These are phyloP conservation scores for Gallinago solitaria DNA, from an alignment of 2,797 vertebrate genomes.

Conservation along the genomic window DNA sequence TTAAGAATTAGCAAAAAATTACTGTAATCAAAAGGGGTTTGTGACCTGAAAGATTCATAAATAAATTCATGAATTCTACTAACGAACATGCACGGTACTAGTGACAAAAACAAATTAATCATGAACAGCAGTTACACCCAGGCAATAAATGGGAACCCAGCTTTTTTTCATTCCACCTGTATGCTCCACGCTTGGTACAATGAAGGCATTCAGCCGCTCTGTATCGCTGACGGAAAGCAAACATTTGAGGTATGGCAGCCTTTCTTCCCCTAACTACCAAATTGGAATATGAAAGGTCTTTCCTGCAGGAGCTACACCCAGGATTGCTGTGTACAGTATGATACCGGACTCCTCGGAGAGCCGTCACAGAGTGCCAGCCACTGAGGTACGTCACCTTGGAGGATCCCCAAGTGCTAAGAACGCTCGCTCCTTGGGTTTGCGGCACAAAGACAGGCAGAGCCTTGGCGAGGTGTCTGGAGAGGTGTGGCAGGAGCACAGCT, in stretches of 20 bases:
- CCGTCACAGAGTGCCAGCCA: background rate
- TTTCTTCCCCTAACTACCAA: background rate
- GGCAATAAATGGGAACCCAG: background rate
- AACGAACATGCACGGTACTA: background rate
- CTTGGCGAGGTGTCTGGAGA: background rate
- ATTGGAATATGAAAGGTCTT: accelerated
- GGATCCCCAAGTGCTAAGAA: accelerated
- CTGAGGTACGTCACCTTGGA: accelerated
- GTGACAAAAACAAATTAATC: background rate
- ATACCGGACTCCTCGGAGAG: accelerated
- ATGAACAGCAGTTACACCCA: background rate
- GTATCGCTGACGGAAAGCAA: background rate
- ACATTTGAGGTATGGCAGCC: background rate
- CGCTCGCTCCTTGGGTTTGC: accelerated
- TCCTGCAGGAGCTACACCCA: background rate
- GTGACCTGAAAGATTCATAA: background rate
- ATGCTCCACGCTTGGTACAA: accelerated
- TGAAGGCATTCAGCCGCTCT: background rate
- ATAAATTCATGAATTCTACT: background rate
- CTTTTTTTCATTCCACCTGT: background rate
- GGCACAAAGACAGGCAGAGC: background rate
- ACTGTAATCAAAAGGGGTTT: background rate
- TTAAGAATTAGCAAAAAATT: background rate
- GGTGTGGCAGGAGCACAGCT: background rate
- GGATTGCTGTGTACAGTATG: background rate